A percentile compares a stretch with the other conserved stretches of the same genome.
Conservation (phyloP, 2,888 invertebrate genomes). For the Aricia artaxerxes region DNA sequence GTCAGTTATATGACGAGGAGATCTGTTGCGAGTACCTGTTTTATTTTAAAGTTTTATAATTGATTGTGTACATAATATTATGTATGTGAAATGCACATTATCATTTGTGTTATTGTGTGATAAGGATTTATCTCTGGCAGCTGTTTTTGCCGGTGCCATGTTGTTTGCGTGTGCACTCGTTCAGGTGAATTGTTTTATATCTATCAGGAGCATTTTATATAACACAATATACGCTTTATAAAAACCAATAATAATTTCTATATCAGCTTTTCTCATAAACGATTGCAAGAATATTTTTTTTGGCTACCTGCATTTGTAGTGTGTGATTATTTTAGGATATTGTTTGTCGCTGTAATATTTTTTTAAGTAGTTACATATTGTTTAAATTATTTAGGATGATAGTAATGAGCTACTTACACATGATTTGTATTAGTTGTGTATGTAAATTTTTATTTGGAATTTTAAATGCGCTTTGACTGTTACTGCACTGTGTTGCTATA, state of each 20-base stretch:
- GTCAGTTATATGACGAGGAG: neutral
- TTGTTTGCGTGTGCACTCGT: neutral
- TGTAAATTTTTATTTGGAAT: neutral
- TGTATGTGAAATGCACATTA: neutral
- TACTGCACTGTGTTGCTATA: slow-evolving; percentile 1
- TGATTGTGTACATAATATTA: neutral
- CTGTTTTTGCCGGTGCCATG: neutral
- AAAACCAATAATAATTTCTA: neutral
- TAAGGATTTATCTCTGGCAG: slow-evolving; percentile 3
- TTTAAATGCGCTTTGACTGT: neutral
- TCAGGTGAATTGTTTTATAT: neutral
- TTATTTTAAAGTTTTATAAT: slow-evolving; percentile 4
- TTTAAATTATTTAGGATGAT: neutral
- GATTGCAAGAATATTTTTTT: no score
- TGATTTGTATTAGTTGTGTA: neutral
- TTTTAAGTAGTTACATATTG: neutral
- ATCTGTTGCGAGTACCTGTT: slow-evolving; percentile 14
- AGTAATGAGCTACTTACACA: slow-evolving; percentile 14
- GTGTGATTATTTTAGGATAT: neutral
- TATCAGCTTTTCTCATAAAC: neutral
- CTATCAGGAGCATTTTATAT: neutral
- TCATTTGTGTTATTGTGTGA: slow-evolving; percentile 8
- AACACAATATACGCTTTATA: neutral
- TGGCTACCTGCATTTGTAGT: no score
- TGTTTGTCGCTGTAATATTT: neutral